phyloP scores from a whole-genome alignment of 2,888 invertebrate species.

The Sylvicola cinctus region DNA sequence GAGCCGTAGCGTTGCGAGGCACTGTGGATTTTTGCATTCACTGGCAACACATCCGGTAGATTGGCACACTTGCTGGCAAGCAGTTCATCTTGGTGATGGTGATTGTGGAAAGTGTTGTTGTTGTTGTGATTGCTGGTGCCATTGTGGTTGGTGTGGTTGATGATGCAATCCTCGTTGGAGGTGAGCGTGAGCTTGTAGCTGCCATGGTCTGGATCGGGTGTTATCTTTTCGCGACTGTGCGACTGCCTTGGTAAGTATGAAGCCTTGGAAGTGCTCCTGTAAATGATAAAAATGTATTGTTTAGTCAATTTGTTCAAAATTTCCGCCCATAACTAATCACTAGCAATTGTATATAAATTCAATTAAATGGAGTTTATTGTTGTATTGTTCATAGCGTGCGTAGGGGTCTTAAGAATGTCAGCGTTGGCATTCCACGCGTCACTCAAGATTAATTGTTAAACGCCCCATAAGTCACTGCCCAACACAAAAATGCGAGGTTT shows the following conservation, averaged over 20 bases:
- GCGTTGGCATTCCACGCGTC: too few species aligned
- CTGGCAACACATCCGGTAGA: conserved; percentile 33
- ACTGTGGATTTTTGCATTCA: conserved; percentile 27
- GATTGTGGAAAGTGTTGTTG: conserved; percentile 12
- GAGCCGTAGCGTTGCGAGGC: conserved; percentile 19
- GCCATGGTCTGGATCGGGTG: conserved; percentile 46
- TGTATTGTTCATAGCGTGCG: too few species aligned
- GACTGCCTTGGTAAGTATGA: conserved; percentile 52
- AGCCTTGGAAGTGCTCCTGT: conserved; percentile 57
- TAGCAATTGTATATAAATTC: too few species aligned
- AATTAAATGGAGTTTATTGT: too few species aligned
- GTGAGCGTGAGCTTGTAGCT: conserved; percentile 56
- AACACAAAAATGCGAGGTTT: too few species aligned
- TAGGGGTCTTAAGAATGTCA: too few species aligned
- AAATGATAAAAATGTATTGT: conserved; percentile 20
- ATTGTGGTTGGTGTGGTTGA: conserved; percentile 10
- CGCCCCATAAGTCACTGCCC: too few species aligned
- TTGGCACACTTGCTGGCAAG: conserved; percentile 12
- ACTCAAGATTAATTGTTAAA: too few species aligned
- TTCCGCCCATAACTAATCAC: too few species aligned
- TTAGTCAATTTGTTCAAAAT: too few species aligned
- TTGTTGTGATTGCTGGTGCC: conserved; percentile 8
- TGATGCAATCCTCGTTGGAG: conserved; percentile 31
- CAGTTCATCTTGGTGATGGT: background rate
- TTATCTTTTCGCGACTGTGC: conserved; percentile 32